phyloP scores from a whole-genome alignment of 2,888 invertebrate species.

The Artemia sinica region DNA sequence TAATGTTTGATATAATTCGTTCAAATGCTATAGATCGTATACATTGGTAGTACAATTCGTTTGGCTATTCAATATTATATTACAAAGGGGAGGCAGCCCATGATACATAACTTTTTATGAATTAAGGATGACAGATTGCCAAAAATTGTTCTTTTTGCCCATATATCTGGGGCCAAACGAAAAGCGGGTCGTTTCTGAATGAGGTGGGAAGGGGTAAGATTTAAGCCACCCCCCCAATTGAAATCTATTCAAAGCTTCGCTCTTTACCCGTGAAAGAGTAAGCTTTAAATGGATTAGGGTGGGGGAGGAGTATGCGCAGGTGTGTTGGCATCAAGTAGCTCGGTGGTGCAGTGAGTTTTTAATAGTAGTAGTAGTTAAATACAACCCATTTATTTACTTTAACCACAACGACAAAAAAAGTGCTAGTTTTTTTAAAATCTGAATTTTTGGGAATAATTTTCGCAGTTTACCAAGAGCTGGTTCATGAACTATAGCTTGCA shows the following conservation, averaged over 20 bases:
- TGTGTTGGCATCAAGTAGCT: no score
- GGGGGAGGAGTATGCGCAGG: no score
- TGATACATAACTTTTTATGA: neutral
- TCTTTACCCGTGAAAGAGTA: neutral
- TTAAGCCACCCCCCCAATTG: neutral
- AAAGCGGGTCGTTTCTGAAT: no score
- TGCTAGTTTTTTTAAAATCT: conserved; percentile 11
- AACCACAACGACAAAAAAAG: no score
- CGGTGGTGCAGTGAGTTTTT: no score
- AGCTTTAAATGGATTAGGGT: neutral
- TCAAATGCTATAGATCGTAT: neutral
- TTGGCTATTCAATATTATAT: neutral
- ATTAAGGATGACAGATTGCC: neutral
- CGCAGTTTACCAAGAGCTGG: conserved; percentile 41
- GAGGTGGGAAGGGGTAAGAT: neutral
- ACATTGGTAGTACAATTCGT: neutral
- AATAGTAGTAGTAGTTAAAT: no score
- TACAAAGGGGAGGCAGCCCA: neutral
- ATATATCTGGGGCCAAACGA: neutral
- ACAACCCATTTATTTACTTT: no score
- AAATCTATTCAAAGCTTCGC: neutral
- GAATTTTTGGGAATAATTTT: conserved; percentile 26
- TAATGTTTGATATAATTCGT: neutral
- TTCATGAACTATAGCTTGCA: conserved; percentile 42
- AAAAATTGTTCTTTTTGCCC: conserved; percentile 13